Percentiles rank a stretch among this genome's conserved stretches.
These are phyloP conservation scores for Octopus sinensis DNA, from an alignment of 1,140 invertebrate genomes.

Conservation along the genomic window DNA sequence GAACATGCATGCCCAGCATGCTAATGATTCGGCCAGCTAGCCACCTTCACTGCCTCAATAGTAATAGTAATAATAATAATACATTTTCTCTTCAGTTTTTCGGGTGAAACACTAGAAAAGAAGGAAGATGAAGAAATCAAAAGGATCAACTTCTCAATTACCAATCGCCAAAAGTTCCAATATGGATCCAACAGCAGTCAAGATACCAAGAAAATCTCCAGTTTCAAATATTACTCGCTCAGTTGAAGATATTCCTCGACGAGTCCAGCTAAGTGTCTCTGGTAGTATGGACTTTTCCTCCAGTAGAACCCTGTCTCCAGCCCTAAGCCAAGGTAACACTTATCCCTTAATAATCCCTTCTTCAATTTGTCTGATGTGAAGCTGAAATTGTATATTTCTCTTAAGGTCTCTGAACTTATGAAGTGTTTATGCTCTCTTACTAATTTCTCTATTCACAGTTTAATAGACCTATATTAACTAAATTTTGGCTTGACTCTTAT, in stretches of 20 bases:
- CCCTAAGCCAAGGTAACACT: conserved; percentile 29
- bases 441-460: background rate
- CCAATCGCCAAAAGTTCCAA: conserved; percentile 41
- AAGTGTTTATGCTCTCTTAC: background rate
- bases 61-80: background rate
- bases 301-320: conserved; percentile 37
- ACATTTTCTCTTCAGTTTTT: background rate
- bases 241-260: conserved; percentile 42
- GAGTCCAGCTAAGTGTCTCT: conserved; percentile 30
- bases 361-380: background rate
- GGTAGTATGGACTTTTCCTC: conserved; percentile 23
- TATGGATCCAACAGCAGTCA: conserved; percentile 36
- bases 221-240: conserved; percentile 36
- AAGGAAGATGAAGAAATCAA: conserved; percentile 32
- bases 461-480: background rate
- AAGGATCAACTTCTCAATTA: conserved; percentile 39
- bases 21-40: too few relatives aligned
- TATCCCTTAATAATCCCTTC: background rate
- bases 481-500: background rate
- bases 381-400: background rate
- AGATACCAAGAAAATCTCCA: conserved; percentile 31
- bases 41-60: too few relatives aligned
- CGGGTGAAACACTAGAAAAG: background rate
- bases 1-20: too few relatives aligned
- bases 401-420: background rate